A percentile compares a stretch with the other conserved stretches of the same genome.
Conservation (phyloP, 2,888 invertebrate genomes). For the Perdita meconis region DNA sequence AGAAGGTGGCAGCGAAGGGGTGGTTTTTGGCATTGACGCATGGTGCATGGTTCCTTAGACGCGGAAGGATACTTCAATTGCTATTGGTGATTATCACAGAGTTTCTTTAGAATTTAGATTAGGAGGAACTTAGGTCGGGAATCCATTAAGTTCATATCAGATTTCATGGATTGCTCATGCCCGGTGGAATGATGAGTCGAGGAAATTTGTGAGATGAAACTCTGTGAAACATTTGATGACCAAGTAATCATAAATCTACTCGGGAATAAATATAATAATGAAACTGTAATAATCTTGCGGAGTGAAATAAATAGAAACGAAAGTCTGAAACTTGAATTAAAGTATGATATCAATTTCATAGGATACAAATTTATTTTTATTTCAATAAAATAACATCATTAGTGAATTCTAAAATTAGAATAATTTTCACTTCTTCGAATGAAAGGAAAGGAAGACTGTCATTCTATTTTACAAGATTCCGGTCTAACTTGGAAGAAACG, state of each 20-base stretch:
- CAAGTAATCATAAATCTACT: neutral
- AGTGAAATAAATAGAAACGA: neutral
- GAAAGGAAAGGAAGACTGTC: neutral
- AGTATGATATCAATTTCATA: neutral
- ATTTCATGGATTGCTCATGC: conserved; percentile 7
- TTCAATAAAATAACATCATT: neutral
- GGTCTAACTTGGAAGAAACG: neutral
- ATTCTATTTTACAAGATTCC: neutral
- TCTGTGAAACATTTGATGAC: neutral
- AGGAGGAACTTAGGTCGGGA: too few relatives aligned
- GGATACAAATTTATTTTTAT: too few relatives aligned
- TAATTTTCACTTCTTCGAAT: neutral
- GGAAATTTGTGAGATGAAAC: conserved; percentile 3
- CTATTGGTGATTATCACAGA: neutral
- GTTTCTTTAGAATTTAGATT: too few relatives aligned
- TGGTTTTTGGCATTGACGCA: conserved; percentile 19
- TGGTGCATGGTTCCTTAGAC: neutral
- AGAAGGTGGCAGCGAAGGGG: neutral
- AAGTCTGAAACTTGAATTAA: neutral
- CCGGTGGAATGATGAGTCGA: neutral
- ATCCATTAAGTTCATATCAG: neutral
- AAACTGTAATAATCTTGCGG: neutral
- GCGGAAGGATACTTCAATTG: neutral
- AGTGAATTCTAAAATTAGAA: neutral
- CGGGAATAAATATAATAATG: neutral